Base-by-base conservation (phyloP, 2,888 invertebrate species). In the Hecatera dysodea region DNA sequence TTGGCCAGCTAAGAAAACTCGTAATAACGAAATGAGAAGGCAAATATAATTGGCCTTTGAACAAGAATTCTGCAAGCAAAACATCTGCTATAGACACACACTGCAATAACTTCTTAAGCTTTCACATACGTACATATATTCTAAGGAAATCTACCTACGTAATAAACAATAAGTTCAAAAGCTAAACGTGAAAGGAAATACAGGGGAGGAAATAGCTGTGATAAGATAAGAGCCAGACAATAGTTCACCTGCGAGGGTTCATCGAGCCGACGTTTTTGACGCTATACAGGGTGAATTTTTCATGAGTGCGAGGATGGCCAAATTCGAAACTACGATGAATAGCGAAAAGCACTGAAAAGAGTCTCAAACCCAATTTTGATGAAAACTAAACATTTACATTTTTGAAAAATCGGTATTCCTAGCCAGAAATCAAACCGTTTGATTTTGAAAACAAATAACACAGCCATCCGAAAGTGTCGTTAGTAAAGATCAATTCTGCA, bases 201-300 rank as follows among this genome's bases (percentile, higher is more conserved):
- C 29, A 24, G 27, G 62, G 55, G 67, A 66, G 70, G 80, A 80
- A 83, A 83, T 66, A 73, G 59, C 50, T 8, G 55, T 68, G 77
- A 81, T 75, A 71, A 66, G 70, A 70, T 80, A 72, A 83, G 72
- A 60, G 36, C 56, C 52, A 73, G 46, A 57, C 72, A 64, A 80
- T 80, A 67, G 53, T 65, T 80, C 70, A 65, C 64, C 69, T 55
- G 57, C 59, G 27, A 69, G 64, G 50, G 67, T 56, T 79, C 63
- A 67, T 61, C 74, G 67, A 60, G 67, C 69, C 44, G 50, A 24
- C 75, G 33, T 11, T 39, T 61, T 57, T 69, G 52, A 48, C 46
- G 57, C 64, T 53, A 69, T 69, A n/a, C n/a, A n/a, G n/a, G n/a
- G n/a, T n/a, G n/a, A n/a, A n/a, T n/a, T n/a, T n/a, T n/a, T n/a